Conservation (phyloP, 2,888 invertebrate species). For the Furcula furcula region DNA sequence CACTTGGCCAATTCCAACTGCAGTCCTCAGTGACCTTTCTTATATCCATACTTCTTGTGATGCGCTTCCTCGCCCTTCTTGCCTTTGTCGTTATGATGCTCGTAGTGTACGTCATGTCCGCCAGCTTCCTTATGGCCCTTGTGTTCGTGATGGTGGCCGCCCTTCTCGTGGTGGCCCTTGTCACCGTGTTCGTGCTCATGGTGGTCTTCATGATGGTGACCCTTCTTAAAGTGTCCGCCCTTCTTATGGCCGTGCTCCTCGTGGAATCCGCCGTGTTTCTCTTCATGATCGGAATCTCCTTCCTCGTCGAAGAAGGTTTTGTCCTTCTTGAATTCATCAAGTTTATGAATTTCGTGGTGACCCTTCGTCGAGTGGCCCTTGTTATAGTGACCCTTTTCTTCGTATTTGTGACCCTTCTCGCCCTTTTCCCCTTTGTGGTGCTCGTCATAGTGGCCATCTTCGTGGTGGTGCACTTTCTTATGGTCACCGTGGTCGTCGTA, state of each 20-base stretch:
- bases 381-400: slow-evolving; percentile 87
- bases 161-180: slow-evolving; percentile 90
- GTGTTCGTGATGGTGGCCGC: slow-evolving; percentile 89
- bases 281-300: slow-evolving; percentile 90
- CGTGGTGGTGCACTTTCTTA: slow-evolving; percentile 84
- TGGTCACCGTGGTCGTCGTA: slow-evolving; percentile 84
- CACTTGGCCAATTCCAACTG: slow-evolving; percentile 10
- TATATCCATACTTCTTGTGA: slow-evolving; percentile 89
- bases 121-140: slow-evolving; percentile 90
- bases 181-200: slow-evolving; percentile 90
- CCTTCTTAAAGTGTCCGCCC: slow-evolving; percentile 90
- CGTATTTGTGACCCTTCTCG: slow-evolving; percentile 84
- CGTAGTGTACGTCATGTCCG: slow-evolving; percentile 89
- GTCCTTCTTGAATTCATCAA: slow-evolving; percentile 93
- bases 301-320: slow-evolving; percentile 94
- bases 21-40: slow-evolving; percentile 68
- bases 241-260: slow-evolving; percentile 91
- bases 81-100: slow-evolving; percentile 87
- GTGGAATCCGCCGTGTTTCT: slow-evolving; percentile 90
- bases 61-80: slow-evolving; percentile 91
- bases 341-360: slow-evolving; percentile 91
- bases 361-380: slow-evolving; percentile 94
- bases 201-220: slow-evolving; percentile 89
- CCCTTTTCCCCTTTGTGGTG: slow-evolving; percentile 85
- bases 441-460: slow-evolving; percentile 84